phyloP scores from a whole-genome alignment of 2,113 vertebrate genomes.

The Turnix velox region DNA sequence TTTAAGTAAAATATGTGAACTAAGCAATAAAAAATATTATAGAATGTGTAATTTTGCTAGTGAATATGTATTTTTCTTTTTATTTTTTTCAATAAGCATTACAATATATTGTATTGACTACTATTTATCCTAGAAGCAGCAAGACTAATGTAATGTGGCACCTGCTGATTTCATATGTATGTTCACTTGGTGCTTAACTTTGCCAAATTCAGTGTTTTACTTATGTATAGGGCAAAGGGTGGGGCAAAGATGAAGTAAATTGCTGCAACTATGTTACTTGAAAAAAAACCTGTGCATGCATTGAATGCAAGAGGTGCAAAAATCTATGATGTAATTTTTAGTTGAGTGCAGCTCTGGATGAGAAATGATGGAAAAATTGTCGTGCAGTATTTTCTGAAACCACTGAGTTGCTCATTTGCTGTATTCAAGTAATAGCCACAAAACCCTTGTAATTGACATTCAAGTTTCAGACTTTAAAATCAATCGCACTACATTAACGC shows the following conservation, averaged over 20 bases:
- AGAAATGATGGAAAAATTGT: slow-evolving; percentile 55
- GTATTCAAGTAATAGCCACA: slow-evolving; percentile 7
- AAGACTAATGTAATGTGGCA: background rate
- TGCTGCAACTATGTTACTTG: slow-evolving; percentile 14
- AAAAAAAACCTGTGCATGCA: background rate
- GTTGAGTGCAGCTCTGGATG: slow-evolving; percentile 15
- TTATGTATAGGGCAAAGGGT: background rate
- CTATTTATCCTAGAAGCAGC: slow-evolving; percentile 6
- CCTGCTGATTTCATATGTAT: background rate
- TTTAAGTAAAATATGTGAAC: background rate
- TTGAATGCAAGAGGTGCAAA: background rate
- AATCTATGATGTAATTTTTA: background rate
- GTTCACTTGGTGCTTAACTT: slow-evolving; percentile 11
- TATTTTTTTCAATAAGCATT: background rate
- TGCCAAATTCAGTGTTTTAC: slow-evolving; percentile 11
- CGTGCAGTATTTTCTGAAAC: slow-evolving; percentile 56
- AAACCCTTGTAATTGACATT: slow-evolving; percentile 15
- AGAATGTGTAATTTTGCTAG: background rate
- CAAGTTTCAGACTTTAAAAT: slow-evolving; percentile 51
- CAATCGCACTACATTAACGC: slow-evolving; percentile 64
- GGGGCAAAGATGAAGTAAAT: background rate
- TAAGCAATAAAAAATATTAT: background rate
- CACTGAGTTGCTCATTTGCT: slow-evolving; percentile 3
- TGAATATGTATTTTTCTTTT: background rate
- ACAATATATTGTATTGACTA: background rate